Base-by-base conservation (phyloP, 2,113 vertebrate species). In the Epinephelus moara region DNA sequence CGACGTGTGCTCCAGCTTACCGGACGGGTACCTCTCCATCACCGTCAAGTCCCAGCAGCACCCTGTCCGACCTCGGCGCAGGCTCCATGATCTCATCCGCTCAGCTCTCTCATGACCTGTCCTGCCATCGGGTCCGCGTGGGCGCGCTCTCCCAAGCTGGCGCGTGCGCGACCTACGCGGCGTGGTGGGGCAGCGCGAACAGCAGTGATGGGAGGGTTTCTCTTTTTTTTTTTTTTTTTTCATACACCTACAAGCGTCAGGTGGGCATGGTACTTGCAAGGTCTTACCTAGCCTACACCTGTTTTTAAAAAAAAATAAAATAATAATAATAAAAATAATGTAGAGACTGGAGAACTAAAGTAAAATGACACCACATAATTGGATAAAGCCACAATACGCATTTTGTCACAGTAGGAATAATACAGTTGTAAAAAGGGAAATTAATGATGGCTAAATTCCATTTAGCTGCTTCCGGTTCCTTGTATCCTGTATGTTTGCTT, bases 71-170 rank as follows among this genome's bases (percentile, higher is more conserved):
- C 85, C 82, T 86, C 90, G 70, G 86, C 74, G 80, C 82, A 33
- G 90, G 55, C 86, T 92, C 90, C 90, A 89, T 93, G 80, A 91
- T 90, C 85, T 92, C 93, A 91, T 84, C 93, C 40, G 90, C 80
- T 90, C 91, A 87, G 75, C 84, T 73, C 49, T 27, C 42, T 80
- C 63, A 21, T 88, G 91, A 93, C 93, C 94, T 88, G 85, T 87
- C 86, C 91, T 86, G 88, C 88, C 90, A 89, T 84, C 88, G 78
- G 90, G 84, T 79, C 92, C 90, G 88, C 92, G 87, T 82, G 92
- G 75, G 67, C 92, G 90, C 89, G 88, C 90, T 59, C 77, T 60
- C 47, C 64, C 90, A 67, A 82, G 74, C 82, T 68, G 90, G 87
- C 82, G 87, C 82, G 88, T 88, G 84, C 85, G 80, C 80, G 86